Evolutionary conservation across 2,888 invertebrate genomes (phyloP).

Genomic region (Stenchaetothrips biformis): DNA sequence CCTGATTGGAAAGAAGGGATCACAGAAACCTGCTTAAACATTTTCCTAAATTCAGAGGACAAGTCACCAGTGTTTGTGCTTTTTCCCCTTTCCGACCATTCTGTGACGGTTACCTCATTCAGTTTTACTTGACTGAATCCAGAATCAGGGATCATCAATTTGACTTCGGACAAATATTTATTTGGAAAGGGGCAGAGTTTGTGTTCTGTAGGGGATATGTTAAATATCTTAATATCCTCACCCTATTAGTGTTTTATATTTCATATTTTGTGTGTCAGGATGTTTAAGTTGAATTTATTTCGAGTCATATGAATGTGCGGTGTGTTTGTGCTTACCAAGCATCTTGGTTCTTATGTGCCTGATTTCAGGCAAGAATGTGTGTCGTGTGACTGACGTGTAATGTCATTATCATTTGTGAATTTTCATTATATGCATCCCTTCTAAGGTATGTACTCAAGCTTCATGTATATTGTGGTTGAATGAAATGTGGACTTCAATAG

Average conservation of each 20-base stretch:
- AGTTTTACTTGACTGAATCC: not conserved
- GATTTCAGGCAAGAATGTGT: not conserved
- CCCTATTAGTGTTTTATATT: constrained; percentile 2
- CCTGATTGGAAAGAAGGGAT: constrained; percentile 96
- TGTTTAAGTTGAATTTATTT: constrained; percentile 18
- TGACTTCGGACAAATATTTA: not conserved
- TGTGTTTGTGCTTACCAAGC: constrained; percentile 20
- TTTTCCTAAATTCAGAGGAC: not conserved
- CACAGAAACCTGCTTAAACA: constrained; percentile 41
- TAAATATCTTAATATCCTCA: not conserved
- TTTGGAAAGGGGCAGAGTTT: not conserved
- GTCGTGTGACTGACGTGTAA: not conserved
- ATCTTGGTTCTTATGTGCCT: not conserved
- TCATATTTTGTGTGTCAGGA: constrained; percentile 2
- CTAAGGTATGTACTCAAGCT: not conserved
- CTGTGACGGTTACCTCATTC: not conserved
- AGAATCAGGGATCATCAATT: not conserved
- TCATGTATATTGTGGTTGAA: not conserved
- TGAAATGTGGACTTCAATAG: not conserved
- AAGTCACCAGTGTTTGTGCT: constrained; percentile 10
- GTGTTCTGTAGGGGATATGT: constrained; percentile 10
- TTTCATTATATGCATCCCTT: not conserved
- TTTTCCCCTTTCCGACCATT: not conserved
- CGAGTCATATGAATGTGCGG: not conserved
- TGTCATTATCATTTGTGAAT: constrained; percentile 19